Conservation (phyloP, 2,113 vertebrate species). For the Nanorana parkeri region DNA sequence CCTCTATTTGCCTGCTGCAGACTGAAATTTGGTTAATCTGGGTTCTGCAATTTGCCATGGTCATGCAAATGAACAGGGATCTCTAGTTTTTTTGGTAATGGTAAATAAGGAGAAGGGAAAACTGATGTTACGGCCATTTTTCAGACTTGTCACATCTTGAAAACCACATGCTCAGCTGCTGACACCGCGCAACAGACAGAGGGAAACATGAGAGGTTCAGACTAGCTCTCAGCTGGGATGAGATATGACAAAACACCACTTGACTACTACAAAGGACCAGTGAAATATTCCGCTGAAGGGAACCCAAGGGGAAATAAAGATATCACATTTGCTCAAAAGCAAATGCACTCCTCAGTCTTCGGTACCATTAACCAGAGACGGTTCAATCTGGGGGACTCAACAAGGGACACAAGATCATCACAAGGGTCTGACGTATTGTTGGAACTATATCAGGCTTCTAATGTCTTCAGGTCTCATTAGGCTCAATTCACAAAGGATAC, state of each 20-base stretch:
- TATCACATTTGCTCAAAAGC: background rate
- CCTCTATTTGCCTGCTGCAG: too few species aligned
- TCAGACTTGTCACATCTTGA: background rate
- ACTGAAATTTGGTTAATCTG: too few species aligned
- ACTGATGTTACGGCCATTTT: background rate
- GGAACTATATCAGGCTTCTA: too few species aligned
- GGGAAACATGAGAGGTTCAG: slow-evolving; percentile 42
- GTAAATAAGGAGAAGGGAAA: background rate
- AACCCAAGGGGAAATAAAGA: background rate
- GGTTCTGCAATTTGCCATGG: background rate
- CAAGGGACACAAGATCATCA: background rate
- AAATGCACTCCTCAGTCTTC: background rate
- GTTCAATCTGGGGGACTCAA: background rate
- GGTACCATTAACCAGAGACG: background rate
- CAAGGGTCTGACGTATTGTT: background rate
- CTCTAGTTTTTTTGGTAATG: background rate
- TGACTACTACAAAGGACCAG: slow-evolving; percentile 44
- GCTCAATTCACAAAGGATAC: too few species aligned
- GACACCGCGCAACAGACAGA: slow-evolving; percentile 23
- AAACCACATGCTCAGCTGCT: slow-evolving; percentile 52
- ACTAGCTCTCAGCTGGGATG: slow-evolving; percentile 36
- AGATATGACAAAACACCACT: slow-evolving; percentile 43
- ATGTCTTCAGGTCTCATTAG: too few species aligned
- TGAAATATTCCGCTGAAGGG: slow-evolving; percentile 7
- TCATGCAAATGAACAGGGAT: background rate